A percentile compares a stretch with the other conserved stretches of the same genome.
Evolutionary conservation across 2,888 invertebrate species (phyloP).

Genomic region (Cataglyphis albicans): DNA sequence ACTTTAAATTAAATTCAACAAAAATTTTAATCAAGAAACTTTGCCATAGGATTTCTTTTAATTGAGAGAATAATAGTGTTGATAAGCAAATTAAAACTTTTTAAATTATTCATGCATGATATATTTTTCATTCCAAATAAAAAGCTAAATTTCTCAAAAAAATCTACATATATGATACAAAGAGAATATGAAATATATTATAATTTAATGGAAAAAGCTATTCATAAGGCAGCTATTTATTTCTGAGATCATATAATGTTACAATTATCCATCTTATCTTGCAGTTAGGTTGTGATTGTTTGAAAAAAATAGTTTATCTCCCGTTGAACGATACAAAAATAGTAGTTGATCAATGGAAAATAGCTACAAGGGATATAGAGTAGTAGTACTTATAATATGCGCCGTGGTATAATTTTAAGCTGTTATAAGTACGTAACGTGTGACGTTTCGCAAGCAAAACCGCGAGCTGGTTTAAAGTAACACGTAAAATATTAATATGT

Average conservation of each 20-base stretch:
- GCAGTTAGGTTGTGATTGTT: neutral
- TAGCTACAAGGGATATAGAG: neutral
- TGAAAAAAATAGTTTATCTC: slow-evolving; percentile 8
- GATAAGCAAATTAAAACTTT: neutral
- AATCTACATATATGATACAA: neutral
- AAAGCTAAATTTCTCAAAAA: neutral
- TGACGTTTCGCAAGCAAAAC: neutral
- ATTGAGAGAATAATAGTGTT: neutral
- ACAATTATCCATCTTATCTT: neutral
- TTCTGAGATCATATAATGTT: neutral
- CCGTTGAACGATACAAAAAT: neutral
- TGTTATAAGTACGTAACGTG: neutral
- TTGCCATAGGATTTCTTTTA: neutral
- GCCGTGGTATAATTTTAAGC: slow-evolving; percentile 17
- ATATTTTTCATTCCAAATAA: neutral
- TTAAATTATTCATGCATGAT: neutral
- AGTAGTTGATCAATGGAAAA: slow-evolving; percentile 24
- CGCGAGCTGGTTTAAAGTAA: neutral
- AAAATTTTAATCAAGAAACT: neutral
- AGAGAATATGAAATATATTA: slow-evolving; percentile 12
- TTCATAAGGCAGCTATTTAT: neutral
- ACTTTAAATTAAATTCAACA: neutral
- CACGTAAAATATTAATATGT: neutral
- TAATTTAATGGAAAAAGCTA: neutral
- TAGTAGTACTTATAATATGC: neutral